phyloP scores from a whole-genome alignment of 2,113 vertebrate genomes.

The Scopus umbretta region DNA sequence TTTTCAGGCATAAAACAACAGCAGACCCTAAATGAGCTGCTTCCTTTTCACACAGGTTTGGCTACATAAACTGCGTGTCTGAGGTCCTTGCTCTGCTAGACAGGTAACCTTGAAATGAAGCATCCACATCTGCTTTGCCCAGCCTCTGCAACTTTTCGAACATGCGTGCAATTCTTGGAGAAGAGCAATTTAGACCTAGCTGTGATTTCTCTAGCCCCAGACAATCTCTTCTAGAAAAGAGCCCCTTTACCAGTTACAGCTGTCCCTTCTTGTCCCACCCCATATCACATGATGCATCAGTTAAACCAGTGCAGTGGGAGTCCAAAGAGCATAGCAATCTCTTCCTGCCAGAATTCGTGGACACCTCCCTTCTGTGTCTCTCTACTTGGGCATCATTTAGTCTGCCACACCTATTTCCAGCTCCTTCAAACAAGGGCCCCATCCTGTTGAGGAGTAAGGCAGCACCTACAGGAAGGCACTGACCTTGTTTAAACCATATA shows the following conservation, averaged over 20 bases:
- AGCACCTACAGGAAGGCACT: not conserved
- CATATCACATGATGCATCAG: not conserved
- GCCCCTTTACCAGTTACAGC: not conserved
- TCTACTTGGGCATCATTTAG: not conserved
- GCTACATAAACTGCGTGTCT: not conserved
- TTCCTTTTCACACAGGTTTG: not conserved
- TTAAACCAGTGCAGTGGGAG: not conserved
- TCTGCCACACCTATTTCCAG: not conserved
- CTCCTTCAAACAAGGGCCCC: not conserved
- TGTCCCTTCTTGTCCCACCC: not conserved
- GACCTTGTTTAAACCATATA: not conserved
- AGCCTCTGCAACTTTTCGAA: not conserved
- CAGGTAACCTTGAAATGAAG: not conserved
- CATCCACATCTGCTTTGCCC: not conserved
- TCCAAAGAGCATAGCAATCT: not conserved
- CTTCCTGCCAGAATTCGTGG: not conserved
- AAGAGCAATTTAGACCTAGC: not conserved
- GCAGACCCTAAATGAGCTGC: not conserved
- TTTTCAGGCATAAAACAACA: not conserved
- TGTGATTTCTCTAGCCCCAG: not conserved
- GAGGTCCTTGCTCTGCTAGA: not conserved
- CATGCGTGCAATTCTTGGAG: not conserved
- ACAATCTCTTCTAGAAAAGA: not conserved
- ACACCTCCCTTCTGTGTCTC: not conserved
- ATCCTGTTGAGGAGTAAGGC: not conserved